Base-by-base conservation (phyloP, 2,888 invertebrate genomes). In the Amphipyra tragopoginis region DNA sequence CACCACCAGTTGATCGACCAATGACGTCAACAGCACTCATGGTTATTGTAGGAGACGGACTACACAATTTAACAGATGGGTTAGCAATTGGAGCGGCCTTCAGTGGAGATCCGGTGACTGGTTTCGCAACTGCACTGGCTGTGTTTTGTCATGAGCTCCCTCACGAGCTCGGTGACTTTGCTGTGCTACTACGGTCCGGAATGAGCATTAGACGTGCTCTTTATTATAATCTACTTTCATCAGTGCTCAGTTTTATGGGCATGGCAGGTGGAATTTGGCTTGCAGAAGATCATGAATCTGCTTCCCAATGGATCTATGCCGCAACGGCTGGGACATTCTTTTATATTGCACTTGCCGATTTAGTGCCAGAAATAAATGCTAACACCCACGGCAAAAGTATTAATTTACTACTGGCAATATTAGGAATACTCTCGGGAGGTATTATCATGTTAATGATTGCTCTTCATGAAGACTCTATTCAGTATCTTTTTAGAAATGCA, bases 141-240 rank as follows among this genome's bases (percentile, higher is more conserved):
- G 97, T 97, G 0, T 96, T 97, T 67, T 97, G 97, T 80, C 97
- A 97, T 81, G 97, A 97, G 84, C 91, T 98, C 43, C 97, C 97
- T 0, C 97, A 97, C 83, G 97, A 97, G 87, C 93, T 97, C 14
- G 97, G 97, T 2, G 97, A 97, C 88, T 97, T 97, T 86, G 97
- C 97, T 0, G 96, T 97, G 49, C 88, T 98, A 39, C 90, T 97
- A n/a, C 96, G 97, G 65, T 96, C 97, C 0, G 97, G 97, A 0
- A 97, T 98, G 95, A 95, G 96, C 43, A 95, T 97, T 53, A 95
- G 94, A 66, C 96, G 96, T 51, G 97, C 97, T 2, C 86, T 97
- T 43, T 95, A 96, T 79, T 97, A 97, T 89, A 97, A 97, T 87
- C 90, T 97, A 65, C 92, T 97, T 0, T 97, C 97, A 2, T 97